A percentile compares a stretch with the other conserved stretches of the same genome.
Evolutionary conservation across 1,140 invertebrate species (phyloP).

Genomic region (Colletes gigas): DNA sequence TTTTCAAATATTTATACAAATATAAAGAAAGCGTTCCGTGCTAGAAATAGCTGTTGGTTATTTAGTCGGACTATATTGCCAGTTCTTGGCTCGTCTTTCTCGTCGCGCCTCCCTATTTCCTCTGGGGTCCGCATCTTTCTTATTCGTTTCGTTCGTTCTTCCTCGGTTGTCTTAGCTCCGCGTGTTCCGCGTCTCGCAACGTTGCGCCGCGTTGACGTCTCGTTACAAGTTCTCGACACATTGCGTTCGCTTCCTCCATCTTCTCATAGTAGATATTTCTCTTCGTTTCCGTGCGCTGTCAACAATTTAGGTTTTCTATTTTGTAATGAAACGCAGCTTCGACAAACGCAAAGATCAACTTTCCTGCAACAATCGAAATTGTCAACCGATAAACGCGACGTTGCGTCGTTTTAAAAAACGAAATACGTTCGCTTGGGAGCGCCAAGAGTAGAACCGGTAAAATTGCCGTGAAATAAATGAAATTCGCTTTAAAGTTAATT

Average conservation of each 20-base stretch:
- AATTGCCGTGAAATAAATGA: background rate
- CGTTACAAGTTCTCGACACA: conserved; percentile 57
- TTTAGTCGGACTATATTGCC: conserved; percentile 63
- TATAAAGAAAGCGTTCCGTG: conserved; percentile 59
- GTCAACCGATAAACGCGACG: no score
- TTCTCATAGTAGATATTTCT: background rate
- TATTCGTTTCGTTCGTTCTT: conserved; percentile 45
- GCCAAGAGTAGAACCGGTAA: no score
- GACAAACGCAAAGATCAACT: no score
- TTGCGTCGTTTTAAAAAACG: no score
- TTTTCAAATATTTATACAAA: conserved; percentile 57
- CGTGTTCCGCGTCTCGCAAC: conserved; percentile 41
- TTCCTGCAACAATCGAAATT: no score
- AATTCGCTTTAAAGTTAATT: background rate
- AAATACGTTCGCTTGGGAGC: no score
- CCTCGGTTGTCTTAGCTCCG: conserved; percentile 53
- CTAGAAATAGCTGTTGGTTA: conserved; percentile 68
- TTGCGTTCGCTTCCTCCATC: conserved; percentile 32
- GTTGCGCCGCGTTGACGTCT: conserved; percentile 54
- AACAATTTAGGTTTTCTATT: no score
- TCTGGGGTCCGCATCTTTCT: background rate
- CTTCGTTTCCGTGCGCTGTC: background rate
- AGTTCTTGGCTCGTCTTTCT: background rate
- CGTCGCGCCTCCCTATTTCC: background rate
- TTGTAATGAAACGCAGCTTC: no score